Base-by-base conservation (phyloP, 2,113 vertebrate genomes). In the Stigmatopora argus region DNA sequence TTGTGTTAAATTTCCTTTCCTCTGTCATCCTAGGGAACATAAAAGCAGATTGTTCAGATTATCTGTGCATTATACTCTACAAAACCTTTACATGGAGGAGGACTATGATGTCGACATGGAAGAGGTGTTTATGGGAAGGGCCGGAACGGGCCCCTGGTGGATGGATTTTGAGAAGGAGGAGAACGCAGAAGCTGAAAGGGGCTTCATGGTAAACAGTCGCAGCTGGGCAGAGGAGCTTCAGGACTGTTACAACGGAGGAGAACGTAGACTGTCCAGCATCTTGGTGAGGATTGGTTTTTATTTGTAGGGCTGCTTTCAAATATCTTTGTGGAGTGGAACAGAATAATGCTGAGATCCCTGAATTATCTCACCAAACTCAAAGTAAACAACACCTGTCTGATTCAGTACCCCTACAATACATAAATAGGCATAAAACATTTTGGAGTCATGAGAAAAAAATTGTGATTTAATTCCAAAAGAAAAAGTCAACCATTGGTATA, bases 171-270 rank as follows among this genome's bases (percentile, higher is more conserved):
- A 52, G 45, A 53, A 73, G 26, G 53, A 66, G 53, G 44, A 62
- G 45, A 69, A 69, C 58, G 14, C 9, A 23, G 66, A 31, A 52
- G 51, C 45, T 14, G 56, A 51, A 56, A 65, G 67, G 62, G 66
- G 77, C 48, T 65, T 47, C 71, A 81, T 82, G 73, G 79, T 85
- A 7, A 85, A 85, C 74, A 81, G 83, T 49, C 63, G 71, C 47
- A 86, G 82, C 56, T 87, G 83, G 86, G 75, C 86, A 1, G 80
- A 87, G 53, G 82, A 87, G 64, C 79, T 87, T 19, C 67, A 79
- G 69, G 80, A 69, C 48, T 78, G 65, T 70, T 74, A 69, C 59
- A 64, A 21, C n/a, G 68, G 61, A 67, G 67, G 56, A 23, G 45
- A 57, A 78, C 64, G 65, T 47, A 81, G 79, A 63, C 55, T 71